phyloP scores from a whole-genome alignment of 2,888 invertebrate genomes.

The Nemoura dubitans region DNA sequence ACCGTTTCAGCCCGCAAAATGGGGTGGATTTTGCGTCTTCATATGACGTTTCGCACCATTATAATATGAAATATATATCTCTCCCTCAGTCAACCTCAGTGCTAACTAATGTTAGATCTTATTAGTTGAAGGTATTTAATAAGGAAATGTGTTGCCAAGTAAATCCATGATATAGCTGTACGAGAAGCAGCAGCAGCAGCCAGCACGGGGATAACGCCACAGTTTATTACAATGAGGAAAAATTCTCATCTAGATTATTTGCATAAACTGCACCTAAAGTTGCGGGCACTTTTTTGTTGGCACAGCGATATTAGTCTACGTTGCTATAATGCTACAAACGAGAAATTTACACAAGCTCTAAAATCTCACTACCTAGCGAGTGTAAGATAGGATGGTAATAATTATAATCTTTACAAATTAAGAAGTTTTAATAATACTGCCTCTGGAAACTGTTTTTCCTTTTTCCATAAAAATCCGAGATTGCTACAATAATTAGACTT shows the following conservation, averaged over 20 bases:
- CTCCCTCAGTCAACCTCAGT: conserved; percentile 49
- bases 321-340: conserved; percentile 45
- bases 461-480: conserved; percentile 47
- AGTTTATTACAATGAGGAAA: conserved; percentile 60
- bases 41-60: conserved; percentile 49
- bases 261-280: conserved; percentile 61
- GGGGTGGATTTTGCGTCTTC: conserved; percentile 1
- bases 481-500: conserved; percentile 47
- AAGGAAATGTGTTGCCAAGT: conserved; percentile 61
- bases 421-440: conserved; percentile 57
- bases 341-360: conserved; percentile 53
- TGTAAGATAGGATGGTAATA: conserved; percentile 61
- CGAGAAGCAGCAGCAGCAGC: conserved; percentile 23
- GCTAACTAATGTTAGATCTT: conserved; percentile 56
- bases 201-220: conserved; percentile 57
- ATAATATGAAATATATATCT: conserved; percentile 50
- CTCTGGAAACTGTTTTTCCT: conserved; percentile 33
- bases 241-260: conserved; percentile 64
- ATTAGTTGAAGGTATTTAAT: conserved; percentile 61
- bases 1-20: conserved; percentile 22
- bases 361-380: conserved; percentile 54
- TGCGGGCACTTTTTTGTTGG: conserved; percentile 54
- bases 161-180: conserved; percentile 52
- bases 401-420: conserved; percentile 62
- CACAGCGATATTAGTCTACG: conserved; percentile 52